phyloP scores from a whole-genome alignment of 2,888 invertebrate species.

The Atethmia centrago region DNA sequence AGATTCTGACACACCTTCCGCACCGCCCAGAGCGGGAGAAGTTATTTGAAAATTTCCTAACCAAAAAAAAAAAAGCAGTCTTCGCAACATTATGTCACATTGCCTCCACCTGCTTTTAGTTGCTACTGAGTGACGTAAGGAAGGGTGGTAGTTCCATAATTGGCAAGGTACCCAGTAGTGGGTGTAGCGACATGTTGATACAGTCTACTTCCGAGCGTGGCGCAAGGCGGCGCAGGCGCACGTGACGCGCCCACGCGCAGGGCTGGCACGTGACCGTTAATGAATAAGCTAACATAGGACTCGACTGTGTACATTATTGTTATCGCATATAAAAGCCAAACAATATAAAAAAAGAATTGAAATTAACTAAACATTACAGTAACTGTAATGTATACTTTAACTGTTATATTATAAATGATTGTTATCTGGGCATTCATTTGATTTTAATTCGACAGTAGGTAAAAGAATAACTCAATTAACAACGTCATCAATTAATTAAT shows the following conservation, averaged over 20 bases:
- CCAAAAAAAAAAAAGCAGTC: slow-evolving; percentile 67
- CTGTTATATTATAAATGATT: slow-evolving; percentile 13
- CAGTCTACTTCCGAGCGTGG: slow-evolving; percentile 78
- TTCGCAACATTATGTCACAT: slow-evolving; percentile 32
- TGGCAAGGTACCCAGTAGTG: slow-evolving; percentile 64
- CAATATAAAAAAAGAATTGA: slow-evolving; percentile 43
- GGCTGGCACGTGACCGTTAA: slow-evolving; percentile 63
- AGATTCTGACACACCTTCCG: no score
- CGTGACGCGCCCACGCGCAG: slow-evolving; percentile 70
- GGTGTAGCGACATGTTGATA: slow-evolving; percentile 76
- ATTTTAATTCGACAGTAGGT: neutral
- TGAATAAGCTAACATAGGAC: slow-evolving; percentile 56
- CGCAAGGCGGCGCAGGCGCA: slow-evolving; percentile 72
- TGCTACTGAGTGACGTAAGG: slow-evolving; percentile 69
- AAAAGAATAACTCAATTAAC: neutral
- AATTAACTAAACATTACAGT: slow-evolving; percentile 33
- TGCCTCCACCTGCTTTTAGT: slow-evolving; percentile 39
- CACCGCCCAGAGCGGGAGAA: no score
- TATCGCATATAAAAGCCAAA: slow-evolving; percentile 49
- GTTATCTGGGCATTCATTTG: neutral
- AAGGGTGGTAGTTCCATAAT: slow-evolving; percentile 66
- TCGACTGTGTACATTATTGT: slow-evolving; percentile 45
- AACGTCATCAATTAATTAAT: neutral
- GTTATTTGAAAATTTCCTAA: no score
- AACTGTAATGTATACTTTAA: slow-evolving; percentile 8